Conservation (phyloP, 2,888 invertebrate genomes). For the Oligia latruncula region DNA sequence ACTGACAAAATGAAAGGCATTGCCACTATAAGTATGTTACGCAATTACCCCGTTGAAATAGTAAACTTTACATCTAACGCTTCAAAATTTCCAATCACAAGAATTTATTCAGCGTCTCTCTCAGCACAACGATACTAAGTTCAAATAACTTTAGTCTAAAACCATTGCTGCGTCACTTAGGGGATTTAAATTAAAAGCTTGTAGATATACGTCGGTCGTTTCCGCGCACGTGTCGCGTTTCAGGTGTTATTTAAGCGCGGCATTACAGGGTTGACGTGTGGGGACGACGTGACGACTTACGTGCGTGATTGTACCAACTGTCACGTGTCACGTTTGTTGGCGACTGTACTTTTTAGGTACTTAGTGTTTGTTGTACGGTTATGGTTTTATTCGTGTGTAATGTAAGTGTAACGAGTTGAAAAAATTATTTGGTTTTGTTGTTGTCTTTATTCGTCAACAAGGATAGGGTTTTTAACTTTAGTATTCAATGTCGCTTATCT, state of each 20-base stretch:
- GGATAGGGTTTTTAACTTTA: neutral
- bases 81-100: neutral
- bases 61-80: slow-evolving; percentile 5
- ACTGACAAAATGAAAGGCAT: neutral
- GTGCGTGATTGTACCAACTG: slow-evolving; percentile 59
- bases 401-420: slow-evolving; percentile 3
- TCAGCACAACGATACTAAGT: slow-evolving; percentile 11
- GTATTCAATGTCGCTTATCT: neutral
- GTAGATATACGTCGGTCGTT: slow-evolving; percentile 81
- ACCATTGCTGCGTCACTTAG: slow-evolving; percentile 52
- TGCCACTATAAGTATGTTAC: neutral
- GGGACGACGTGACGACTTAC: slow-evolving; percentile 71
- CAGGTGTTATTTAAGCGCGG: slow-evolving; percentile 78
- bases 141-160: slow-evolving; percentile 51
- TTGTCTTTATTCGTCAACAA: neutral
- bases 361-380: slow-evolving; percentile 32
- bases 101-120: neutral
- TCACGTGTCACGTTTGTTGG: slow-evolving; percentile 43
- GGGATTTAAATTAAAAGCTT: slow-evolving; percentile 80
- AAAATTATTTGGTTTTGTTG: neutral
- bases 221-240: slow-evolving; percentile 78
- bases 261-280: slow-evolving; percentile 72
- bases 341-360: slow-evolving; percentile 42
- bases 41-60: neutral
- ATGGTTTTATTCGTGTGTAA: slow-evolving; percentile 26